Percentiles rank a stretch among this genome's conserved stretches.
phyloP scores from a whole-genome alignment of 2,797 vertebrate species.

The Sarcophilus harrisii region DNA sequence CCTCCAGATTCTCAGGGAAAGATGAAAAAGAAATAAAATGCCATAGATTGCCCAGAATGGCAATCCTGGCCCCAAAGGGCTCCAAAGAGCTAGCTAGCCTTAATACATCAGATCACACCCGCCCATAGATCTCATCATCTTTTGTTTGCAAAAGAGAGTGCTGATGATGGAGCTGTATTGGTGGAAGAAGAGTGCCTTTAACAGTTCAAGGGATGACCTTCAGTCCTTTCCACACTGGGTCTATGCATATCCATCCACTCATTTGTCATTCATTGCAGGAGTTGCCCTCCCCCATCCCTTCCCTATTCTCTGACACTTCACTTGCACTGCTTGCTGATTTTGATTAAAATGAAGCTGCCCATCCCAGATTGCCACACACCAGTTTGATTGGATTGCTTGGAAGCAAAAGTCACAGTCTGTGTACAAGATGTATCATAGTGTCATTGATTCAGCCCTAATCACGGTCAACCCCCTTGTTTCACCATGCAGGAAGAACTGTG shows the following conservation, averaged over 20 bases:
- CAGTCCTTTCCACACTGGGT: neutral
- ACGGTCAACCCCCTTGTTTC: neutral
- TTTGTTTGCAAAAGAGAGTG: neutral
- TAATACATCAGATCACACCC: neutral
- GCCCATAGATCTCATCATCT: neutral
- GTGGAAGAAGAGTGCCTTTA: neutral
- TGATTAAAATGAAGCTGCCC: neutral
- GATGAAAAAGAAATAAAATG: constrained; percentile 30
- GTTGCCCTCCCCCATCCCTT: neutral
- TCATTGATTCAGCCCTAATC: neutral
- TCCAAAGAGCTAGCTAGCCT: neutral
- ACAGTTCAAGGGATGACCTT: neutral
- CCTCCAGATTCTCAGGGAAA: neutral
- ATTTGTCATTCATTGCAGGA: neutral
- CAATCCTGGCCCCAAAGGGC: neutral
- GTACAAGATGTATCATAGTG: neutral
- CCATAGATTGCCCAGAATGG: neutral
- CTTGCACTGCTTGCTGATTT: neutral
- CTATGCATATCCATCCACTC: neutral
- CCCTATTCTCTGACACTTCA: neutral
- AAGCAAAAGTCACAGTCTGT: neutral
- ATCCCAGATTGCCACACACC: neutral
- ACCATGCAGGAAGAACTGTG: neutral
- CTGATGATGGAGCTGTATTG: neutral
- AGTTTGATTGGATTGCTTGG: constrained; percentile 6